These are phyloP conservation scores for Ephialtes manifestator DNA, from an alignment of 2,888 invertebrate genomes.

Conservation along the genomic window DNA sequence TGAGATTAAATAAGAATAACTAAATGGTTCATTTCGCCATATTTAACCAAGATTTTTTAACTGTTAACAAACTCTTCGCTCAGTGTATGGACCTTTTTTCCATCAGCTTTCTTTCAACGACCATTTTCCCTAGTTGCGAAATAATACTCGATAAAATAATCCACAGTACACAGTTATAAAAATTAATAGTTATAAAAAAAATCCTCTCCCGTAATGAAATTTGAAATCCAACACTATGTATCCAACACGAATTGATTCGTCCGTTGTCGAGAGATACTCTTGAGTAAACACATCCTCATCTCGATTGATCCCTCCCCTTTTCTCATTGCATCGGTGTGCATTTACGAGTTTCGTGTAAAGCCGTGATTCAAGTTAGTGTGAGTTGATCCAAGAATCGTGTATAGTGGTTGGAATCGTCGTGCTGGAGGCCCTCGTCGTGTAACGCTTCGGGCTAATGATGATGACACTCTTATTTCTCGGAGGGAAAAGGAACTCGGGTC, in stretches of 20 bases:
- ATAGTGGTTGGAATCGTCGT: neutral
- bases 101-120: no score
- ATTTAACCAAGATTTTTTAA: no score
- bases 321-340: neutral
- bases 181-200: no score
- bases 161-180: no score
- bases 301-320: slow-evolving; percentile 7
- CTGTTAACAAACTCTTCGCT: no score
- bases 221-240: neutral
- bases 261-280: neutral
- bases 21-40: no score
- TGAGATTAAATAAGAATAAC: no score
- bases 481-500: slow-evolving; percentile 80
- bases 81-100: no score
- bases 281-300: slow-evolving; percentile 6
- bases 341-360: slow-evolving; percentile 32
- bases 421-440: slow-evolving; percentile 71
- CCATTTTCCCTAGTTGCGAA: no score
- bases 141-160: no score
- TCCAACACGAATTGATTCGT: slow-evolving; percentile 10
- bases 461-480: slow-evolving; percentile 85
- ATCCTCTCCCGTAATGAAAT: no score
- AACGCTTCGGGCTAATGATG: slow-evolving; percentile 85
- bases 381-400: neutral
- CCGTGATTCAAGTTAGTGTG: neutral